phyloP scores from a whole-genome alignment of 2,113 vertebrate genomes.

The Pterocles burchelli region DNA sequence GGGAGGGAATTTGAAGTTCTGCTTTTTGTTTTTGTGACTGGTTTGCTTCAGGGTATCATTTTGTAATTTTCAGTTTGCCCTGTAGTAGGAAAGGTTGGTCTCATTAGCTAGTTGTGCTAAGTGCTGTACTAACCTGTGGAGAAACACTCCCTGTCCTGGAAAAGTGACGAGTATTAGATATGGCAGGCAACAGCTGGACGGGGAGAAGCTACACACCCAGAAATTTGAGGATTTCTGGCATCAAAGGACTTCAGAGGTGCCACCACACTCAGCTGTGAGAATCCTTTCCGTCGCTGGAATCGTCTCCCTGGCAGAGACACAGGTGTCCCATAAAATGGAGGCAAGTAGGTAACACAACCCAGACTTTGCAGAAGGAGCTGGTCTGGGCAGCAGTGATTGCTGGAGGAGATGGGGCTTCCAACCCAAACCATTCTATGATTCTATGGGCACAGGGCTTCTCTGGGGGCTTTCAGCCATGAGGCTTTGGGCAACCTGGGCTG shows the following conservation, averaged over 20 bases:
- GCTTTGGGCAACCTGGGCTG: too few relatives aligned
- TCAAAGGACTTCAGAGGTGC: background rate
- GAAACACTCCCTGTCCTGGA: background rate
- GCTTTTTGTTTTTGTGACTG: background rate
- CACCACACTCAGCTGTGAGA: background rate
- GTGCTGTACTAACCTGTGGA: background rate
- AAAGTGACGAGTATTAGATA: fast-evolving
- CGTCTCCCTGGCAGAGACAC: background rate
- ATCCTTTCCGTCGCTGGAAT: background rate
- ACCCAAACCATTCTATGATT: too few relatives aligned
- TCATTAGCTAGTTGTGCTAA: background rate
- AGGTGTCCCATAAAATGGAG: background rate
- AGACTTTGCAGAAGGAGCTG: background rate
- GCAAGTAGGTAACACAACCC: background rate
- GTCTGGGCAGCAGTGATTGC: background rate
- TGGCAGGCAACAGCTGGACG: background rate
- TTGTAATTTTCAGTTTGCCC: background rate
- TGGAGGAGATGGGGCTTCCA: background rate
- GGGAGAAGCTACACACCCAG: background rate
- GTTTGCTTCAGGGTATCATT: background rate
- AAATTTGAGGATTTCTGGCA: background rate
- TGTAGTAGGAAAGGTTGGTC: background rate
- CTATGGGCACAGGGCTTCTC: background rate
- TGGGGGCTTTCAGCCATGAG: background rate
- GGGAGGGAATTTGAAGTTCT: background rate